These are phyloP conservation scores for Bombus superbus DNA, from an alignment of 1,140 invertebrate genomes.

Conservation along the genomic window DNA sequence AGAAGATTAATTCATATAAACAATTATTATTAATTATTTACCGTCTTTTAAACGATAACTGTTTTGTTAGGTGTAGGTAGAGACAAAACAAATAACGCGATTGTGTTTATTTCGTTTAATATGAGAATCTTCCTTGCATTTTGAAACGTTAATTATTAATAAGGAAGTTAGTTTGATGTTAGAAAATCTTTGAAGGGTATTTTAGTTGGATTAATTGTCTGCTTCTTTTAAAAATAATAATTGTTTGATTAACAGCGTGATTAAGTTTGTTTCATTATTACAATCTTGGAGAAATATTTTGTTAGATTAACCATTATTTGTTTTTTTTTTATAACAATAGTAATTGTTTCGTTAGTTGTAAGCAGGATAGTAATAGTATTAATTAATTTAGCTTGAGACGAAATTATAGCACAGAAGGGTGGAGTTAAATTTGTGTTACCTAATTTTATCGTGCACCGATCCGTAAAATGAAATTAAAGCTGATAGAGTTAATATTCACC, in stretches of 20 bases:
- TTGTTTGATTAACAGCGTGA: too few species aligned
- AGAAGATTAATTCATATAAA: too few species aligned
- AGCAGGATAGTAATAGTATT: not conserved
- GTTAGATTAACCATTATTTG: not conserved
- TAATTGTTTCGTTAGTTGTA: not conserved
- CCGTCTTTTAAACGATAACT: too few species aligned
- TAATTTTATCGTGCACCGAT: not conserved
- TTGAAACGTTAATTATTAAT: too few species aligned
- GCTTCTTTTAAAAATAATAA: too few species aligned
- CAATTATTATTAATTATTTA: too few species aligned
- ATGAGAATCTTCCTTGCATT: too few species aligned
- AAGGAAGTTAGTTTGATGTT: not conserved
- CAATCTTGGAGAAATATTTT: not conserved
- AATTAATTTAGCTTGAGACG: not conserved
- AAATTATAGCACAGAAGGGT: not conserved
- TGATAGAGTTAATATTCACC: not conserved
- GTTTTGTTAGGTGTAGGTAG: too few species aligned
- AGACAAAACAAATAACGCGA: not conserved
- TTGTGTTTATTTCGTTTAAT: not conserved
- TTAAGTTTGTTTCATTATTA: too few species aligned
- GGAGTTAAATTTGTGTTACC: not conserved
- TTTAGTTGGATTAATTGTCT: too few species aligned
- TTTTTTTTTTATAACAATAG: not conserved
- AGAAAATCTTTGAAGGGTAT: too few species aligned
- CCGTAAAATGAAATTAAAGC: not conserved